Conservation (phyloP, 1,140 invertebrate genomes). For the Pristionchus pacificus region DNA sequence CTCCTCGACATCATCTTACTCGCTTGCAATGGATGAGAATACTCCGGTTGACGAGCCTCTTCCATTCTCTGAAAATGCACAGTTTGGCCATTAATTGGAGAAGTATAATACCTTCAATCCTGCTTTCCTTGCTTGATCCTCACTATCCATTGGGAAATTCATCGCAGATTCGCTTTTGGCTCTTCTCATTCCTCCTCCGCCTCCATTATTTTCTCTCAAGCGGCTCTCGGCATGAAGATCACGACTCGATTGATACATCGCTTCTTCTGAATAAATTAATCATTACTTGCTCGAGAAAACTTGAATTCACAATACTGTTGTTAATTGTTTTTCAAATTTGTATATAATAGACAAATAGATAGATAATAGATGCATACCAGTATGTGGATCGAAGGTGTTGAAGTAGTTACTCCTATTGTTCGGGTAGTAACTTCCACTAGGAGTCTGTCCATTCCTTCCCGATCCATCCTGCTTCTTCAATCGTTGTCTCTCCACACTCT, state of each 20-base stretch:
- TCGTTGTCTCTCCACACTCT: slow-evolving; percentile 39
- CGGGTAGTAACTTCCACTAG: too few species aligned
- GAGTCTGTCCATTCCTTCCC: slow-evolving; percentile 16
- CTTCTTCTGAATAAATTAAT: slow-evolving; percentile 10
- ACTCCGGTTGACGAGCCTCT: background rate
- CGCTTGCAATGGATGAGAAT: background rate
- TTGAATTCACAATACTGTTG: too few species aligned
- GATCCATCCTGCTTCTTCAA: slow-evolving; percentile 36
- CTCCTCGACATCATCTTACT: background rate
- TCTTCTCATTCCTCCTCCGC: slow-evolving; percentile 27
- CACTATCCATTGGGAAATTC: slow-evolving; percentile 17
- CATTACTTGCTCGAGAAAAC: background rate
- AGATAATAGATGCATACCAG: too few species aligned
- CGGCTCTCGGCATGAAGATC: background rate
- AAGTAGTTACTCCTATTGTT: background rate
- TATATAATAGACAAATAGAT: too few species aligned
- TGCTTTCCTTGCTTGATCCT: background rate
- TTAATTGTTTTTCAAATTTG: too few species aligned
- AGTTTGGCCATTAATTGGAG: background rate
- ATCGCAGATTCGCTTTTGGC: slow-evolving; percentile 35
- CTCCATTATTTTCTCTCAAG: slow-evolving; percentile 1
- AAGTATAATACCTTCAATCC: background rate
- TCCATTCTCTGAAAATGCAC: background rate
- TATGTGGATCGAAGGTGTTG: background rate
- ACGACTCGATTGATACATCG: slow-evolving; percentile 8